These are phyloP conservation scores for Trachops cirrhosus DNA, from an alignment of 2,797 vertebrate genomes.

Conservation along the genomic window DNA sequence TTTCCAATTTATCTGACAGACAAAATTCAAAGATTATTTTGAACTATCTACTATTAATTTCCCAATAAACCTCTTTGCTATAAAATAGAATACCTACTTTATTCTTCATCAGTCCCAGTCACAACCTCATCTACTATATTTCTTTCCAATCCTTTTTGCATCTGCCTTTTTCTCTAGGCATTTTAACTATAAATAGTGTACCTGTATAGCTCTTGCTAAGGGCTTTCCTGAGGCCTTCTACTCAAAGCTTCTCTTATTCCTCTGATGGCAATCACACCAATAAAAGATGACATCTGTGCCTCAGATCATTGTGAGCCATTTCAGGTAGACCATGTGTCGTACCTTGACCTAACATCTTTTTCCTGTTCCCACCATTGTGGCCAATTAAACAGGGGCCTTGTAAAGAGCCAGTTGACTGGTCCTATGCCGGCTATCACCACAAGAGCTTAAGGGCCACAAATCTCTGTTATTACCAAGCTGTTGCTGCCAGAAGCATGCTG, in stretches of 20 bases:
- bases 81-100: background rate
- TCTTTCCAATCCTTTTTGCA: conserved; percentile 81
- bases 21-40: conserved; percentile 15
- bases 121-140: conserved; percentile 73
- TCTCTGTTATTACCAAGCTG: conserved; percentile 89
- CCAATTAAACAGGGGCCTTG: conserved; percentile 86
- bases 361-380: conserved; percentile 83
- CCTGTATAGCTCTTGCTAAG: conserved; percentile 60
- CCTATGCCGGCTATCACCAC: conserved; percentile 81
- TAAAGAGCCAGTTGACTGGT: conserved; percentile 79
- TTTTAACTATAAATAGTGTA: conserved; percentile 58
- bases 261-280: conserved; percentile 66
- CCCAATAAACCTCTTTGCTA: background rate
- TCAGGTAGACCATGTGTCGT: conserved; percentile 90
- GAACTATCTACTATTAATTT: background rate
- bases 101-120: background rate
- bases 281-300: conserved; percentile 91
- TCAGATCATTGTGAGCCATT: conserved; percentile 82
- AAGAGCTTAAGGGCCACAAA: conserved; percentile 85
- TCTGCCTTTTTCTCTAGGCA: conserved; percentile 68
- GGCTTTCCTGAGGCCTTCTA: conserved; percentile 55
- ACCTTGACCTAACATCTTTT: conserved; percentile 88
- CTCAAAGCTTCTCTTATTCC: conserved; percentile 67
- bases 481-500: conserved; percentile 86
- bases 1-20: background rate